These are phyloP conservation scores for Helostoma temminkii DNA, from an alignment of 2,797 vertebrate species.

Conservation along the genomic window DNA sequence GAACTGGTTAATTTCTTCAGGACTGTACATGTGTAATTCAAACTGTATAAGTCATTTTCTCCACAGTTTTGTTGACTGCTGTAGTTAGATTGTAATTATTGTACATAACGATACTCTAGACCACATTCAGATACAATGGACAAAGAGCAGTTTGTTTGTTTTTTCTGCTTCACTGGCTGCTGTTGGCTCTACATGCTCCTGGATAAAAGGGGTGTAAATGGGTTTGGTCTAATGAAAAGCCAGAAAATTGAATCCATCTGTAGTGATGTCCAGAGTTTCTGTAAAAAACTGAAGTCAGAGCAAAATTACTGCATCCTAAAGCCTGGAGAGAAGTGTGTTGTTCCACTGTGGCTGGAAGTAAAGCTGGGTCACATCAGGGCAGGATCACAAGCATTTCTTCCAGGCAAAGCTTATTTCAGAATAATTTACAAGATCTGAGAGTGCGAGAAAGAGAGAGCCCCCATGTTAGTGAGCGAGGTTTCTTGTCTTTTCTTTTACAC, in stretches of 20 bases:
- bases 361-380: conserved; percentile 39
- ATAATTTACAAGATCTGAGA: conserved; percentile 42
- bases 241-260: neutral
- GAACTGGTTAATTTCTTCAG: no score
- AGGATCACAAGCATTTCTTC: conserved; percentile 39
- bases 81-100: no score
- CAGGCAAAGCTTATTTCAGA: conserved; percentile 37
- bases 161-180: no score
- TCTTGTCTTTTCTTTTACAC: neutral
- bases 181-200: no score
- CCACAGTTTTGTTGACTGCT: no score
- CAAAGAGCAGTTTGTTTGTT: no score
- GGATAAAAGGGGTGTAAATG: fast-evolving
- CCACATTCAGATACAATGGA: no score
- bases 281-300: neutral
- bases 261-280: neutral
- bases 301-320: neutral
- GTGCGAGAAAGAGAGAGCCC: neutral
- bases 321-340: neutral
- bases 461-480: conserved; percentile 7
- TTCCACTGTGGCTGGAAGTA: neutral
- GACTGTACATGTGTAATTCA: no score
- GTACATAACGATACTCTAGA: no score
- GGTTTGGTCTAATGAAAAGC: neutral
- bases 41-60: no score